Evolutionary conservation across 1,140 invertebrate species (phyloP), one percentile per base, ranked within the genome.

Genomic region (Hyphantria cunea): DNA sequence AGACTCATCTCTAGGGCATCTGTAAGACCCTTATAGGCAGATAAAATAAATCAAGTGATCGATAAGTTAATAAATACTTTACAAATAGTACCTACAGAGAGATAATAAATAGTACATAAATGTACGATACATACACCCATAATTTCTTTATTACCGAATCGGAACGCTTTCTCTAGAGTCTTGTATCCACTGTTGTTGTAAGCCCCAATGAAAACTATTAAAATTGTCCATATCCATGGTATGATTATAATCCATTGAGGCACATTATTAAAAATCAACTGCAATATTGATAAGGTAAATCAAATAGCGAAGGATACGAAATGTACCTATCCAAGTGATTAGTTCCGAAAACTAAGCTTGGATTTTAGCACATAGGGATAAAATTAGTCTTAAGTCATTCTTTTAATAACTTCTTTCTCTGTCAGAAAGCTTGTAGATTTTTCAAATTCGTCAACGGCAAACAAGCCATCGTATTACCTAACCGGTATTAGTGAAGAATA

Each of bases 211-310:
- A 74, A 31, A 5, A 75, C 34, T 25, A 88, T 59, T 13, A 84
- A 13, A 10, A 39, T 12, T 3, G 67, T 63, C 84, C 85, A 90
- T 51, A 80, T 17, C 78, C 80, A 86, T 0, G 85, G 85, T 6
- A 90, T 45, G 0, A 71, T 31, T 11, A 77, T 53, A 32, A 88
- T 60, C 77, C 82, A 86, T 0, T 61, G 54, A 12, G 74, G 63
- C 53, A 80, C 66, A 12, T 88, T 87, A 56, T 88, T 88, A 79
- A 80, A 90, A 42, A 83, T 76, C 42, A 90, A 61, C 86, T 90
- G 63, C 64, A 72, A 68, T 52, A 49, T 25, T 45, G 14, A 54
- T 17, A 42, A 42, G 13, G 10, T 42, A 54, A n/a, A 10, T 41
- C 39, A 31, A 54, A 53, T 7, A 10, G 34, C 2, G 11, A 37